Conservation (phyloP, 2,113 vertebrate genomes). For the Phylloscopus trochiloides region DNA sequence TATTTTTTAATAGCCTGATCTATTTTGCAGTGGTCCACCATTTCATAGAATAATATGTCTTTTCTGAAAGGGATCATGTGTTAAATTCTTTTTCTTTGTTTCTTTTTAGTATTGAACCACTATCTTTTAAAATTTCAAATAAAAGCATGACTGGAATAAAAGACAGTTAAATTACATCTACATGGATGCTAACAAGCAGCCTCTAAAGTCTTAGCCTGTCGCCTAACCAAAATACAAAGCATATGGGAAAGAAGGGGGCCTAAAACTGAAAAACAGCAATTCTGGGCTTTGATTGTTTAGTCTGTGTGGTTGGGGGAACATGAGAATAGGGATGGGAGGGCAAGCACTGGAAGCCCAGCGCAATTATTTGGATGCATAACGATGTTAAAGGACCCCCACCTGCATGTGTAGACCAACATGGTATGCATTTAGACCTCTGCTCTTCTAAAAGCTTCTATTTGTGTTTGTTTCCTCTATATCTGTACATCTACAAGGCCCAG, state of each 20-base stretch:
- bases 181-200: conserved; percentile 56
- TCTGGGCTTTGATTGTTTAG: conserved; percentile 57
- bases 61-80: conserved; percentile 48
- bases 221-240: conserved; percentile 61
- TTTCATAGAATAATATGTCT: conserved; percentile 12
- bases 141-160: conserved; percentile 61
- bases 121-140: conserved; percentile 65
- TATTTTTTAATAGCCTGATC: neutral
- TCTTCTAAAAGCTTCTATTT: neutral
- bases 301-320: conserved; percentile 18
- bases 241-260: conserved; percentile 36
- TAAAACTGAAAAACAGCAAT: conserved; percentile 33
- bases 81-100: neutral
- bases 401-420: neutral
- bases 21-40: neutral
- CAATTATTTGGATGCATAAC: neutral
- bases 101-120: conserved; percentile 46
- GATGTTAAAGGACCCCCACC: neutral
- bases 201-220: conserved; percentile 47
- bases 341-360: neutral
- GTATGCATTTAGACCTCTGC: conserved; percentile 14
- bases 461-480: neutral
- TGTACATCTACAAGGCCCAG: neutral
- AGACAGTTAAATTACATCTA: conserved; percentile 69
- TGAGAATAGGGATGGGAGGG: neutral